Conservation (phyloP, 2,888 invertebrate genomes). For the Pristionchus maxplancki region DNA sequence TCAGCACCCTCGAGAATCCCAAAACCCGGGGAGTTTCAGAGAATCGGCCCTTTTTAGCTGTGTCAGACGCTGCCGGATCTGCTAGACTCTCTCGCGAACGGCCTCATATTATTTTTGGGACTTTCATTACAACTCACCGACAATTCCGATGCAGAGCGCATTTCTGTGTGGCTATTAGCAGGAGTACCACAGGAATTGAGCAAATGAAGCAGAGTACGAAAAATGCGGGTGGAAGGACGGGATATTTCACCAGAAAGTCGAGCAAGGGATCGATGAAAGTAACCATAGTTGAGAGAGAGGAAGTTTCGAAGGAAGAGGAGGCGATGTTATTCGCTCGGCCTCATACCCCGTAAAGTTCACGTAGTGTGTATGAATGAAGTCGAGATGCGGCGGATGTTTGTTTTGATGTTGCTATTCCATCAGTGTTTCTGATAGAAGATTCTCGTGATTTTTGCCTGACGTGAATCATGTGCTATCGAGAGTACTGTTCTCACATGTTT, state of each 20-base stretch:
- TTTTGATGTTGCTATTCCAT: neutral
- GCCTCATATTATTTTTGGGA: too few species aligned
- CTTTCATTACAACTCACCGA: neutral
- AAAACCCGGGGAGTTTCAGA: too few species aligned
- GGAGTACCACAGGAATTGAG: neutral
- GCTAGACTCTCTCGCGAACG: too few species aligned
- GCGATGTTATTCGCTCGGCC: neutral
- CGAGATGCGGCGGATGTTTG: neutral
- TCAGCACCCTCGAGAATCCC: too few species aligned
- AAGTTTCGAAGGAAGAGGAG: too few species aligned
- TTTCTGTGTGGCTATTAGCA: neutral
- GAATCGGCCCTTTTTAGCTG: too few species aligned
- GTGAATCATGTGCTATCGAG: too few species aligned
- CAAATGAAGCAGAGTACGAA: neutral
- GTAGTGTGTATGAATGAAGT: neutral
- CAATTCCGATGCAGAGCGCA: neutral
- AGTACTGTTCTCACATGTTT: too few species aligned
- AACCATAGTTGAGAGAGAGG: too few species aligned
- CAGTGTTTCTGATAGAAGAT: neutral
- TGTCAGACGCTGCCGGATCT: too few species aligned
- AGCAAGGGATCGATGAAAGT: neutral
- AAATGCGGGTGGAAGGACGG: neutral
- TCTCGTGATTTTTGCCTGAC: too few species aligned
- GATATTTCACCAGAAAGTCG: neutral
- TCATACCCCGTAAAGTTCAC: neutral